A percentile compares a stretch with the other conserved stretches of the same genome.
Conservation (phyloP, 2,113 vertebrate species). For the Neotoma lepida region DNA sequence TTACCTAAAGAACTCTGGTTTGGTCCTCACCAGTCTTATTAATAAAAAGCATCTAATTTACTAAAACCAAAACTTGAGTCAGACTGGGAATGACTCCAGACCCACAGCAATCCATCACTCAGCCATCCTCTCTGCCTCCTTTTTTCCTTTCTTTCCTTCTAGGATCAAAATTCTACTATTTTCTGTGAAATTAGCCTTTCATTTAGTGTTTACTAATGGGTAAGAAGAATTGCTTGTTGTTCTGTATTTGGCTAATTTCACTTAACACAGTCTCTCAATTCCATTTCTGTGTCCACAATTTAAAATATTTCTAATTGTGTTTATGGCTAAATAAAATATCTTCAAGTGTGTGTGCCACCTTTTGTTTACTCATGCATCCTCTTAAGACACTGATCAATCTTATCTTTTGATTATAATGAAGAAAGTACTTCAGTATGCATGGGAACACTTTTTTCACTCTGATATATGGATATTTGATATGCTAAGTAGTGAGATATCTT, state of each 20-base stretch:
- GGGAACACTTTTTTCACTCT: not conserved
- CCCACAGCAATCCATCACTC: not conserved
- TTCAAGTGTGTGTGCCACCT: not conserved
- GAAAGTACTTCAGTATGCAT: not conserved
- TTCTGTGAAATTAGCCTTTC: not conserved
- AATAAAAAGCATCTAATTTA: no score
- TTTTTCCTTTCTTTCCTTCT: not conserved
- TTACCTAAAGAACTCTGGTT: no score
- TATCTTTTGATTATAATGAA: not conserved
- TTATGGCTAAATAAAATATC: not conserved
- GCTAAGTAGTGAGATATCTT: not conserved
- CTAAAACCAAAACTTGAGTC: no score
- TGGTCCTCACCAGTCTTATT: no score
- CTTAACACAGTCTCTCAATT: not conserved
- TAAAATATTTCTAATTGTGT: not conserved
- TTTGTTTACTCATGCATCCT: not conserved
- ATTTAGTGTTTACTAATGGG: not conserved
- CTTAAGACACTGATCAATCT: no score
- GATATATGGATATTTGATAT: no score
- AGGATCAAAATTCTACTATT: not conserved
- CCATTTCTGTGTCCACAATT: not conserved
- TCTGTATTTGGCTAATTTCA: not conserved
- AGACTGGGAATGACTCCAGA: no score
- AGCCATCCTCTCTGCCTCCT: not conserved
- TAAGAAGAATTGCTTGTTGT: not conserved